Conservation (phyloP, 1,140 invertebrate genomes). For the Epicauta chinensis region DNA sequence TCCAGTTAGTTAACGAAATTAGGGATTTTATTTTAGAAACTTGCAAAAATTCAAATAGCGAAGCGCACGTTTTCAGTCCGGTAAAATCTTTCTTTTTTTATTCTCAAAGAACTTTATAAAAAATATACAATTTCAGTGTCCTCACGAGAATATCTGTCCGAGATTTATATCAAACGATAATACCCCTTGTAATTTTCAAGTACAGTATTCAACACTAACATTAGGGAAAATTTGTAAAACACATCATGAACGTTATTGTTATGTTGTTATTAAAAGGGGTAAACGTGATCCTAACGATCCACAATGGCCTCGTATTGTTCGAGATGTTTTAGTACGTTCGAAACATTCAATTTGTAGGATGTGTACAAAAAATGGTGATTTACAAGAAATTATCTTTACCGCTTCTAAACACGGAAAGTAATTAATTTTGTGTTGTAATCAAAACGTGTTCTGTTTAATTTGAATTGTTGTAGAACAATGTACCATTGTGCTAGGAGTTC, state of each 20-base stretch:
- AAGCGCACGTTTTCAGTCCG: constrained; percentile 65
- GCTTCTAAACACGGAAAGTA: constrained; percentile 66
- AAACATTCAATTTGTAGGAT: constrained; percentile 70
- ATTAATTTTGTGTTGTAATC: constrained; percentile 20
- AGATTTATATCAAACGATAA: constrained; percentile 50
- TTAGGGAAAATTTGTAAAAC: constrained; percentile 40
- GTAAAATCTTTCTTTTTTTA: constrained; percentile 50
- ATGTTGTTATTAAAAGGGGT: constrained; percentile 71
- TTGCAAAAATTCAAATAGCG: constrained; percentile 37
- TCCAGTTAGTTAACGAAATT: constrained; percentile 65
- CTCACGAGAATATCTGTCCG: constrained; percentile 73
- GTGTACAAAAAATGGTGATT: constrained; percentile 65
- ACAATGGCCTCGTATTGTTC: constrained; percentile 73
- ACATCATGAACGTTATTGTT: constrained; percentile 55
- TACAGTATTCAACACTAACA: constrained; percentile 54
- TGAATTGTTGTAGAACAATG: constrained; percentile 46
- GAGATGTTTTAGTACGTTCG: constrained; percentile 55
- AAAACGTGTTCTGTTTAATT: constrained; percentile 18
- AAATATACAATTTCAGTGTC: constrained; percentile 58
- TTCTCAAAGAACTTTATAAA: constrained; percentile 5
- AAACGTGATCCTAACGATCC: constrained; percentile 43
- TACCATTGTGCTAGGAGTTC: constrained; percentile 63
- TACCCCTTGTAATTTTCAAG: constrained; percentile 72
- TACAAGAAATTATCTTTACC: constrained; percentile 74
- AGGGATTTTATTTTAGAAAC: constrained; percentile 61